Percentiles rank a stretch among this genome's conserved stretches.
These are phyloP conservation scores for Mimachlamys varia DNA, from an alignment of 2,888 invertebrate genomes.

Conservation along the genomic window DNA sequence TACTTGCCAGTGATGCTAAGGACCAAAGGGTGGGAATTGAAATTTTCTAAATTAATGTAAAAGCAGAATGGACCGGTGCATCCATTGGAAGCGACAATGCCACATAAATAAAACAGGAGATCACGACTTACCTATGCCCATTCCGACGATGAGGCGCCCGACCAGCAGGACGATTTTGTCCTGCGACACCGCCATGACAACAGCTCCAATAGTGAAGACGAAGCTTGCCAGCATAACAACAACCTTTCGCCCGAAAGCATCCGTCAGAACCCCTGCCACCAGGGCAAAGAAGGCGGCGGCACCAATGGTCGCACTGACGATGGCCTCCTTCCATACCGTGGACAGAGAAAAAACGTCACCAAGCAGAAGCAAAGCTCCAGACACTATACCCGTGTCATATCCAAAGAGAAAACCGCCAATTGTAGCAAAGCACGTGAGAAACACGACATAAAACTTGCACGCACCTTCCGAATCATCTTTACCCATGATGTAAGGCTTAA, in stretches of 20 bases:
- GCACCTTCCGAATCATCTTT: slow-evolving; percentile 42
- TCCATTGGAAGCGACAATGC: not conserved
- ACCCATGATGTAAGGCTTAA: not conserved
- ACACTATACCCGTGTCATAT: slow-evolving; percentile 82
- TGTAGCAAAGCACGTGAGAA: slow-evolving; percentile 76
- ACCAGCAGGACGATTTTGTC: slow-evolving; percentile 78
- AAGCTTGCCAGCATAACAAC: slow-evolving; percentile 82
- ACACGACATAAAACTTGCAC: slow-evolving; percentile 66
- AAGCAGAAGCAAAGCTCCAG: slow-evolving; percentile 82
- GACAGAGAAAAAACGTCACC: slow-evolving; percentile 80
- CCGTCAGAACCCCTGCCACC: slow-evolving; percentile 82
- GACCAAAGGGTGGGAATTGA: too few relatives aligned
- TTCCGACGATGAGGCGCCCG: slow-evolving; percentile 82
- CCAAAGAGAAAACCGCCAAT: slow-evolving; percentile 84
- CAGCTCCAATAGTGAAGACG: slow-evolving; percentile 82
- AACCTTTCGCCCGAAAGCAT: slow-evolving; percentile 82
- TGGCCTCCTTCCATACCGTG: slow-evolving; percentile 82
- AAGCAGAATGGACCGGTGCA: too few relatives aligned
- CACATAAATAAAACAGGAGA: not conserved
- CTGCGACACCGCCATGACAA: slow-evolving; percentile 80
- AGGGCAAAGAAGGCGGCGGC: slow-evolving; percentile 82
- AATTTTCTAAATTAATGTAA: too few relatives aligned
- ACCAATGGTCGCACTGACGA: slow-evolving; percentile 82
- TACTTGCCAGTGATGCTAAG: too few relatives aligned
- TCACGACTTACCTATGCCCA: slow-evolving; percentile 80